Percentiles rank a stretch among this genome's conserved stretches.
Evolutionary conservation across 1,140 invertebrate genomes (phyloP).

Genomic region (Meloidogyne exigua): DNA sequence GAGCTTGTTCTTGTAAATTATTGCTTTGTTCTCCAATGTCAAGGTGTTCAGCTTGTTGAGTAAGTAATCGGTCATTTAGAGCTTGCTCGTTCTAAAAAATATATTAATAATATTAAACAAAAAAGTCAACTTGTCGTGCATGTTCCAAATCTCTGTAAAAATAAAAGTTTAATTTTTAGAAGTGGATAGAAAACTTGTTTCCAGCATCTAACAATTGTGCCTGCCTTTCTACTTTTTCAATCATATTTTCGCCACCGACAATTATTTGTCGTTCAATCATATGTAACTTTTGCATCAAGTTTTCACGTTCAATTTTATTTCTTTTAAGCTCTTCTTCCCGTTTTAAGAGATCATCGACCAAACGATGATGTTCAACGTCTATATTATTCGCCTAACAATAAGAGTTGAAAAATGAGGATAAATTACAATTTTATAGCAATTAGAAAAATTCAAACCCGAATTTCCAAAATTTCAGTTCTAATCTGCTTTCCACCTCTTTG

Average conservation of each 20-base stretch:
- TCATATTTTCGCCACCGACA: constrained; percentile 93
- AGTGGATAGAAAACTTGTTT: constrained; percentile 62
- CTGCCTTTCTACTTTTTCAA: constrained; percentile 93
- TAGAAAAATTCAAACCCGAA: background rate
- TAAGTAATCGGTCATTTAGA: constrained; percentile 70
- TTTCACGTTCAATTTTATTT: constrained; percentile 68
- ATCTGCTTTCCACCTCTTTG: constrained; percentile 26
- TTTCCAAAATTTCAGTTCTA: constrained; percentile 11
- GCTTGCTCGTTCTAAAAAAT: constrained; percentile 63
- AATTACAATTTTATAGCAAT: background rate
- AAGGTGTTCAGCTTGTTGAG: constrained; percentile 76
- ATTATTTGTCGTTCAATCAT: constrained; percentile 91
- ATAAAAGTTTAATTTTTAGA: background rate
- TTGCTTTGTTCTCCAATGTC: constrained; percentile 95
- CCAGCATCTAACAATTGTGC: constrained; percentile 83
- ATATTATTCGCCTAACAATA: constrained; percentile 34
- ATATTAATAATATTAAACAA: background rate
- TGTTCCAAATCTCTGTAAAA: constrained; percentile 76
- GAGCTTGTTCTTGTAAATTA: constrained; percentile 85
- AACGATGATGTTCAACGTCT: constrained; percentile 42
- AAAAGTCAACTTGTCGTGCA: constrained; percentile 76
- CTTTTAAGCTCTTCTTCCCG: constrained; percentile 45
- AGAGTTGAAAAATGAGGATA: background rate
- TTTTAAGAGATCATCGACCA: constrained; percentile 47
- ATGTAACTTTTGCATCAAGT: constrained; percentile 79